Percentiles rank a stretch among this genome's conserved stretches.
phyloP scores from a whole-genome alignment of 30 jellyfish, hydroid and myxozoan genomes.

The Phacellophora camtschatica region DNA sequence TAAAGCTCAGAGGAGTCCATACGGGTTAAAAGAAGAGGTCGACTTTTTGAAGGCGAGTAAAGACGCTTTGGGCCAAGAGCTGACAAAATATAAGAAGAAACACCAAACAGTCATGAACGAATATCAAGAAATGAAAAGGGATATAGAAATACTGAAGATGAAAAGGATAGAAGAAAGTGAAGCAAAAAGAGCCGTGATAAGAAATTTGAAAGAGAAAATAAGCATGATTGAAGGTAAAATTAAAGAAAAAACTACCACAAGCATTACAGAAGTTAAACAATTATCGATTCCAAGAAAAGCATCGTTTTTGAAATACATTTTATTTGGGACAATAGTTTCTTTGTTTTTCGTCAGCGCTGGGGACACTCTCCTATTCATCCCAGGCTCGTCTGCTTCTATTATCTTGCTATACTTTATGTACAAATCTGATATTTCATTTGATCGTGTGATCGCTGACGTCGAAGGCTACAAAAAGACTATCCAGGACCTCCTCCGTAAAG shows the following conservation, averaged over 20 bases:
- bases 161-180: slow-evolving; percentile 37
- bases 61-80: slow-evolving; percentile 19
- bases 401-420: slow-evolving; percentile 8
- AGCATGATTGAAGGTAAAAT: background rate
- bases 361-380: background rate
- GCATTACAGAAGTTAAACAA: background rate
- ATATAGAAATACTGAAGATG: slow-evolving; percentile 16
- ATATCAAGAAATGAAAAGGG: slow-evolving; percentile 38
- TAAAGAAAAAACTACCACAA: background rate
- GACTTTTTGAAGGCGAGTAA: slow-evolving; percentile 24
- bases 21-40: background rate
- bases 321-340: background rate
- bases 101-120: background rate
- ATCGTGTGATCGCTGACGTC: background rate
- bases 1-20: background rate
- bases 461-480: slow-evolving; percentile 35
- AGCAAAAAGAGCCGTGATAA: slow-evolving; percentile 3
- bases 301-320: background rate
- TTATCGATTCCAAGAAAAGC: background rate
- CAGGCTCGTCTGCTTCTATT: background rate
- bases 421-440: background rate
- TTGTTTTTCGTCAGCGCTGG: slow-evolving; percentile 9
- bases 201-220: slow-evolving; percentile 11
- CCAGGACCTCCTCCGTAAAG: slow-evolving; percentile 34
- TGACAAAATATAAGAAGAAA: slow-evolving; percentile 11